Evolutionary conservation across 1,140 invertebrate genomes (phyloP), one percentile per base, ranked within the genome.

Genomic region (Eurosta solidaginis): DNA sequence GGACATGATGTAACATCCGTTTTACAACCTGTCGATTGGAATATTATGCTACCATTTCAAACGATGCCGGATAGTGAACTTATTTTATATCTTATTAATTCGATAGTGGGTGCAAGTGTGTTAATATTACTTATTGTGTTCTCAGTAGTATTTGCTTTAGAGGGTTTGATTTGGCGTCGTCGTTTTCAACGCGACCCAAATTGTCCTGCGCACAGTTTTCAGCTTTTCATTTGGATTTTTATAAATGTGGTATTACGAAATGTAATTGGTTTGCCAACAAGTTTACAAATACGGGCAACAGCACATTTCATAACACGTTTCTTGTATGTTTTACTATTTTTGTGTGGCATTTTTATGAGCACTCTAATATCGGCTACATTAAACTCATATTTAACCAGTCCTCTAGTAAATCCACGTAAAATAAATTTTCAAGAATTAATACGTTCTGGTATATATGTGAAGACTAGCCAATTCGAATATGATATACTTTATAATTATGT

Each of bases 281-380:
- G 33, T 17, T 5, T 40, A 10, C 17, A 6, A n/a, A 33, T 68
- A 2, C 29, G 10, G 2, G 1, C 10, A 20, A 17, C 29, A 9
- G n/a, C n/a, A 1, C n/a, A n/a, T 10, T 40, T 20, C 6, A 4
- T 22, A 20, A 68, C 36, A 12, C 59, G 33, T 17, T 68, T 36
- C n/a, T 20, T 68, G 12, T 68, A 42, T 40, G 20, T 68, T 3
- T 10, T 12, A 20, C 59, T 68, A 6, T 68, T 42, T 7, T 3
- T 68, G 6, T 40, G 59, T 40, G 59, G 59, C 1, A 68, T 68
- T 22, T 68, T 68, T n/a, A 68, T 68, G 33, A 68, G 59, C n/a
- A 68, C 59, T 10, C 40, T 33, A 5, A 68, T 68, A 40, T 20
- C 33, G 36, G 36, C 33, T 6, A 29, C 33, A 6, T n/a, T 68